Evolutionary conservation across 2,113 vertebrate genomes (phyloP), one percentile per base, ranked within the genome.

Genomic region (Solea solea): DNA sequence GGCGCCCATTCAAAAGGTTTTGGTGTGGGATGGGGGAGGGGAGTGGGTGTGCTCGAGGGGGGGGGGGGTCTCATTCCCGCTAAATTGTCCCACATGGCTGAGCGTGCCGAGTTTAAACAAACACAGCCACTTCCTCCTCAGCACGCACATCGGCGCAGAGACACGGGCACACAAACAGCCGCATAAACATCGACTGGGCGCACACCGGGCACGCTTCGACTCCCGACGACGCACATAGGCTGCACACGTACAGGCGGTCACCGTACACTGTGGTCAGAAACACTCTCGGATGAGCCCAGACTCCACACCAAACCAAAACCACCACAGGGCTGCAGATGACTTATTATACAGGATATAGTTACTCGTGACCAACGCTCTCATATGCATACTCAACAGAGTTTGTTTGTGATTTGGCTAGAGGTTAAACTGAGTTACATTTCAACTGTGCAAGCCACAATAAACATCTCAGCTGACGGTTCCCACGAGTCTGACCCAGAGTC

Each of bases 51-150:
- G 48, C 27, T 11, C 13, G 3, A 2, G 64, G 61, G n/a, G 4
- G 64, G 61, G n/a, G 64, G 78, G 61, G 56, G 69, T 78, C 82
- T 86, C 78, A 84, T 91, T 92, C 89, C 88, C 59, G 87, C 90
- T 91, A 93, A 87, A 76, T 88, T 90, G 85, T 85, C 86, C 86
- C 90, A 90, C 90, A 90, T 88, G 84, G 86, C 79, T 90, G 86
- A 90, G 72, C 74, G 84, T 88, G 93, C 93, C 90, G 86, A 93
- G 94, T 93, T 94, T 95, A 93, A 89, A 94, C 89, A 94, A 94
- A 93, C 87, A 94, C 80, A 92, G 89, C 87, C 86, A 93, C 94
- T 96, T 97, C 95, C 95, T 96, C 92, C 88, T 90, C 88, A 69
- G 63, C 79, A 85, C 63, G 27, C 89, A 82, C 85, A 83, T 58